These are phyloP conservation scores for Avahi laniger DNA, from an alignment of 2,797 vertebrate species.

Conservation along the genomic window DNA sequence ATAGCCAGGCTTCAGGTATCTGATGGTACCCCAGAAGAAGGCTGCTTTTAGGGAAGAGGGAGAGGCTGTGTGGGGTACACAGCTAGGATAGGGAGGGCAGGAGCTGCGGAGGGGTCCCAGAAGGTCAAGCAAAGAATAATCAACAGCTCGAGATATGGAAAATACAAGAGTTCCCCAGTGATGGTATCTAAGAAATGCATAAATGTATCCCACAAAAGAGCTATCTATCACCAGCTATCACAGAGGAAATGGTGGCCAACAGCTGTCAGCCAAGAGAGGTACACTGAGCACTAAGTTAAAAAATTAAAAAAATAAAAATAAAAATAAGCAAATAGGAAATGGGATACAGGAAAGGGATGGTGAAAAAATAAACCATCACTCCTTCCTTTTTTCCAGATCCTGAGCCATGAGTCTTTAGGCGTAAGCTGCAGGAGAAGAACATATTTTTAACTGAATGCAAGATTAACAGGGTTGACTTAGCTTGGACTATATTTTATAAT, in stretches of 20 bases:
- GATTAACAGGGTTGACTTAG: not conserved
- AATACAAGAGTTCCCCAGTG: not conserved
- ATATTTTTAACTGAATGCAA: not conserved
- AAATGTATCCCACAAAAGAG: not conserved
- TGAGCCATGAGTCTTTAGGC: not conserved
- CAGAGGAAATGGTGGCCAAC: not conserved
- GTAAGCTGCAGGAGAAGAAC: not conserved
- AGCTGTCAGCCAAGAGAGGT: not conserved
- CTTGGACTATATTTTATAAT: not conserved
- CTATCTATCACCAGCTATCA: not conserved
- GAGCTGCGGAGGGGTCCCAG: not conserved
- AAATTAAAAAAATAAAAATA: not conserved
- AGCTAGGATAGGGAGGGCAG: not conserved
- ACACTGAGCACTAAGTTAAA: not conserved
- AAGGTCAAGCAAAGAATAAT: not conserved
- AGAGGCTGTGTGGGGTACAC: not conserved
- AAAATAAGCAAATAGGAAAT: not conserved
- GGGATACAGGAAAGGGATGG: not conserved
- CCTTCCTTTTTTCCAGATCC: not conserved
- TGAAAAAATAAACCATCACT: not conserved
- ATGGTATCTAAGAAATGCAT: not conserved
- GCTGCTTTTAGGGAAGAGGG: not conserved
- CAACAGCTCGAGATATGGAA: not conserved
- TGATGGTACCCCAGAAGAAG: not conserved
- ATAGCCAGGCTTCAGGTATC: not conserved